A percentile compares a stretch with the other conserved stretches of the same genome.
These are phyloP conservation scores for Theonella swinhoei DNA, from an alignment of 37 sponge, comb jelly and placozoan genomes.

Conservation along the genomic window DNA sequence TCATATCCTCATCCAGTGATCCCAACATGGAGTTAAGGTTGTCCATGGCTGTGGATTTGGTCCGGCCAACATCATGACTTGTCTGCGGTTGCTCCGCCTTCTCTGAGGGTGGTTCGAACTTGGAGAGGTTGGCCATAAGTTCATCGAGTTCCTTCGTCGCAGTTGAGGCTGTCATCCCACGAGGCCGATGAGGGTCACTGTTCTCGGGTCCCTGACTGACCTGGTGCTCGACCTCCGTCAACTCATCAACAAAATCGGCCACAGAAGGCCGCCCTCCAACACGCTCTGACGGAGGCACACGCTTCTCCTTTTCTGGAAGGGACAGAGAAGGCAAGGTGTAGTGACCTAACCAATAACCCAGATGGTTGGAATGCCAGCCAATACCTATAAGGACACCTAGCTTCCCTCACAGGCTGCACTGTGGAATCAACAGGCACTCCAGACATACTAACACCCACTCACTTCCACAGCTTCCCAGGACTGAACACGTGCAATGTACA, in stretches of 20 bases:
- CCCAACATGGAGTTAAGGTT: constrained; percentile 86
- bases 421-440: too few species aligned
- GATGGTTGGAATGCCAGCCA: too few species aligned
- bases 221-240: constrained; percentile 61
- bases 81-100: not conserved
- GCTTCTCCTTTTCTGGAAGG: constrained; percentile 5
- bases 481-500: too few species aligned
- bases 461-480: too few species aligned
- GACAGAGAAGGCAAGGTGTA: not conserved
- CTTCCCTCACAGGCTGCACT: too few species aligned
- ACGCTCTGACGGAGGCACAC: constrained; percentile 11
- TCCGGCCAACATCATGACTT: constrained; percentile 7
- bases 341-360: not conserved
- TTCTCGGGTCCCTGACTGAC: constrained; percentile 22
- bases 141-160: constrained; percentile 91
- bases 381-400: too few species aligned
- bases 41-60: constrained; percentile 37
- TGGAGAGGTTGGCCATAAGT: constrained; percentile 85
- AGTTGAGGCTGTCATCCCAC: constrained; percentile 54
- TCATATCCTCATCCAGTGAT: constrained; percentile 68
- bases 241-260: constrained; percentile 69
- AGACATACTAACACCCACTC: too few species aligned
- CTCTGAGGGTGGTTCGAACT: constrained; percentile 62
- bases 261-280: constrained; percentile 58
- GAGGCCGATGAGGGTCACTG: not conserved